Conservation (phyloP, 2,888 invertebrate species). For the Tetropium fuscum region DNA sequence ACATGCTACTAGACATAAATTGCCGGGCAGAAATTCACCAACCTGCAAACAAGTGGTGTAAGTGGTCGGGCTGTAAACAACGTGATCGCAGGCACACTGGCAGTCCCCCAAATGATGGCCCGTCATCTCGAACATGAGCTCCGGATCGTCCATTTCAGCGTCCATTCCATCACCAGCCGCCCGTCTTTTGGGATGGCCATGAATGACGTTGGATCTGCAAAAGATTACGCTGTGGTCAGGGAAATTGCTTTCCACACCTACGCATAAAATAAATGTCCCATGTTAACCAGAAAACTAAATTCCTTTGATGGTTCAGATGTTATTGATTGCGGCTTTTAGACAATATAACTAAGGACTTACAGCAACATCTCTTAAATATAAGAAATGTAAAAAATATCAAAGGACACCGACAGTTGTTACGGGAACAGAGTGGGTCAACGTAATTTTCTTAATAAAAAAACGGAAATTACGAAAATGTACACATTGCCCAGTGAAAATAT, state of each 20-base stretch:
- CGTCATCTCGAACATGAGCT: constrained; percentile 62
- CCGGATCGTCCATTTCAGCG: constrained; percentile 63
- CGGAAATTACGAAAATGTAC: too few species aligned
- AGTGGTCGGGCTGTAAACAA: constrained; percentile 61
- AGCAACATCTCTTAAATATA: too few species aligned
- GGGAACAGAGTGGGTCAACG: too few species aligned
- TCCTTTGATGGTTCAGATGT: too few species aligned
- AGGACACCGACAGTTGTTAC: too few species aligned
- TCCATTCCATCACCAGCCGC: constrained; percentile 65
- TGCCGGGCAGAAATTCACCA: constrained; percentile 37
- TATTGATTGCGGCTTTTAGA: too few species aligned
- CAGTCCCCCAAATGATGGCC: constrained; percentile 60
- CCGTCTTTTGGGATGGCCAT: constrained; percentile 52
- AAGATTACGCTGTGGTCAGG: constrained; percentile 29
- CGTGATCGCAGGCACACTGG: constrained; percentile 63
- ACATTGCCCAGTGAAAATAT: too few species aligned
- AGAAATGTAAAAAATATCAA: too few species aligned
- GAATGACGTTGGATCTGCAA: constrained; percentile 48
- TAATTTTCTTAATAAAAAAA: too few species aligned
- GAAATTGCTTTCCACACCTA: constrained; percentile 27
- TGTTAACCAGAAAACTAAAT: neutral
- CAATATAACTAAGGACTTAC: too few species aligned
- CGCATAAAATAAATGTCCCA: constrained; percentile 13
- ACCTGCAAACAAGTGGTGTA: constrained; percentile 64
- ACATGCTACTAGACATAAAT: constrained; percentile 2